Evolutionary conservation across 2,113 vertebrate genomes (phyloP).

Genomic region (Xenopus laevis): DNA sequence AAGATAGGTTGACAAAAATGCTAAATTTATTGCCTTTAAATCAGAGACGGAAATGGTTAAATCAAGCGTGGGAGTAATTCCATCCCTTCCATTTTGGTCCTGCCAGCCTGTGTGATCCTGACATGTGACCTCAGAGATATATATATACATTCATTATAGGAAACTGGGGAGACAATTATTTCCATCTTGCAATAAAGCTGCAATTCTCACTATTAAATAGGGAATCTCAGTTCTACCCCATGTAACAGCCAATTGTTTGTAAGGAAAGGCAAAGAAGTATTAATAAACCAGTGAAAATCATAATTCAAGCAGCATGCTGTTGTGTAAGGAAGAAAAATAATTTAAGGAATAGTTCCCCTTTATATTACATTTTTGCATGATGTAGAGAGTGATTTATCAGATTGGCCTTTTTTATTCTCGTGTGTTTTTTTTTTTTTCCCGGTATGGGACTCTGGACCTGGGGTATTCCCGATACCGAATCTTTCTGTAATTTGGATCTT

Average conservation of each 20-base stretch:
- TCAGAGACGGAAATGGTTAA: slow-evolving; percentile 9
- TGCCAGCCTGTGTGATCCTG: no score
- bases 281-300: background rate
- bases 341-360: background rate
- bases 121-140: no score
- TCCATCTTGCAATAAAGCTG: slow-evolving; percentile 38
- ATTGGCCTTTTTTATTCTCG: no score
- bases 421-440: no score
- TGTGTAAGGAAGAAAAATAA: slow-evolving; percentile 16
- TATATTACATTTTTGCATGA: no score
- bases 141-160: no score
- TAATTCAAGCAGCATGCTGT: slow-evolving; percentile 28
- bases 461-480: no score
- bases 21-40: background rate
- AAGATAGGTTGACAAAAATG: no score
- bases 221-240: slow-evolving; percentile 13
- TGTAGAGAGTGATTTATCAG: no score
- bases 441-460: no score
- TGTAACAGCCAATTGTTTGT: slow-evolving; percentile 28
- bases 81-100: background rate
- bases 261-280: slow-evolving; percentile 8
- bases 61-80: slow-evolving; percentile 16
- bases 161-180: slow-evolving; percentile 18
- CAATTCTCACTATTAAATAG: slow-evolving; percentile 20
- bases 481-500: no score